Base-by-base conservation (phyloP, 2,113 vertebrate genomes). In the Agapornis roseicollis region DNA sequence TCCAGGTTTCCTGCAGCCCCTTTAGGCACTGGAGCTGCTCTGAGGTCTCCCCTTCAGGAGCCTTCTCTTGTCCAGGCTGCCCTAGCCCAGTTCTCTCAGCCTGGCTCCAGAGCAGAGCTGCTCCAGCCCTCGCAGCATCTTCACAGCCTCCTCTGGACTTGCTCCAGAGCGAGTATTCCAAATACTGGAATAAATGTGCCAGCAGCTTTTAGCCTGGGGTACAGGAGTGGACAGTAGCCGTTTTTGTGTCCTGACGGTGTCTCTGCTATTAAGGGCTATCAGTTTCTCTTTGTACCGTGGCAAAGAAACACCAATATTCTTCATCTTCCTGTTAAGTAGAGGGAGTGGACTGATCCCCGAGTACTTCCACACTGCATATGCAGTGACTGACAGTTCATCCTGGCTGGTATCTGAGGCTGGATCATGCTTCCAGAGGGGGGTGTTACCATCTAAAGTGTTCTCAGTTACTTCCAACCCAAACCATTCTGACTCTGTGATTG, bases 1-100 rank as follows among this genome's bases (percentile, higher is more conserved):
- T 31, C 1, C 52, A 53, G 2, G 0, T 29, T 31, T 53, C 52
- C 7, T 2, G 17, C 16, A 11, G 28, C 28, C 17, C 10, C 28
- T 53, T 53, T 31, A 53, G 52, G 52, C 52, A 18, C 53, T 31
- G 29, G 17, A 31, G 53, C 53, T 55, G 29, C 17, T 55, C 29
- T 55, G 5, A 31, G 29, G 29, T 53, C 16, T 53, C 16, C 52
- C 17, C 27, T 53, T 17, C 4, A 53, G 52, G 7, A 53, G 52
- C 27, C 28, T 17, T 17, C 28, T 55, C 17, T 5, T 31, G 7
- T 31, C 11, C 53, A 55, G 52, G 11, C 53, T 55, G 53, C 12
- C 1, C 7, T 29, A 55, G 53, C 29, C 29, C 53, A 55, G 53
- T 29, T 55, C 17, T 31, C 53, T 31, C 29, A 55, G 17, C 17